Evolutionary conservation across 2,113 vertebrate species (phyloP), one percentile per base, ranked within the genome.

Genomic region (Phoxinus phoxinus): DNA sequence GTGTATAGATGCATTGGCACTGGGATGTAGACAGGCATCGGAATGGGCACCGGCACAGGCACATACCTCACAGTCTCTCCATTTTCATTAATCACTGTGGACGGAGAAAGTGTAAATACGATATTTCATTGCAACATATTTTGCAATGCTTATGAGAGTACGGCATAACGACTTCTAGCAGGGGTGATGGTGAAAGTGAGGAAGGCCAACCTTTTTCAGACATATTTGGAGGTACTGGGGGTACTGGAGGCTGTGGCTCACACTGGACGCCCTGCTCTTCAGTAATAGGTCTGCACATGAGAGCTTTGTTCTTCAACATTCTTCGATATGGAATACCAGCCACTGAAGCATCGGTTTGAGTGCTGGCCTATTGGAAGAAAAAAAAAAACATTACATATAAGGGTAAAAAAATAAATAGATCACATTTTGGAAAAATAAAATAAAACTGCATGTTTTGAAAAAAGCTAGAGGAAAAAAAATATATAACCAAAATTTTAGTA

Each of bases 281-380:
- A 3, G 96, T 98, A 90, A 99, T 97, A 2, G 98, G 98, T 83
- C 97, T 97, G 91, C 98, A 99, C 89, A 99, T 91, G 77, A 99
- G 94, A 0, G 98, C 96, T 93, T 99, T 99, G 92, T 99, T 99
- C 94, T 99, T 99, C 78, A 99, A 95, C 85, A 96, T 95, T 77
- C 97, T 94, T 23, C 96, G 96, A 56, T 96, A 95, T 27, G 96
- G 93, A 3, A 92, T 92, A 5, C 95, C 41, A 95, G 92, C 88
- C 96, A 96, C 78, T 88, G 96, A 95, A 88, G 96, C 94, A 86
- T 99, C 98, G 2, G 98, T 99, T 89, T 99, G 98, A 58, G 98
- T 99, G 91, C 98, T 99, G 73, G 97, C 97, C 97, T 99, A 1
- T 58, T 46, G 71, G 11, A 3, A 8, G 8, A 9, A 41, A 9